Conservation (phyloP, 2,113 vertebrate species). For the Cephalophus harveyi region DNA sequence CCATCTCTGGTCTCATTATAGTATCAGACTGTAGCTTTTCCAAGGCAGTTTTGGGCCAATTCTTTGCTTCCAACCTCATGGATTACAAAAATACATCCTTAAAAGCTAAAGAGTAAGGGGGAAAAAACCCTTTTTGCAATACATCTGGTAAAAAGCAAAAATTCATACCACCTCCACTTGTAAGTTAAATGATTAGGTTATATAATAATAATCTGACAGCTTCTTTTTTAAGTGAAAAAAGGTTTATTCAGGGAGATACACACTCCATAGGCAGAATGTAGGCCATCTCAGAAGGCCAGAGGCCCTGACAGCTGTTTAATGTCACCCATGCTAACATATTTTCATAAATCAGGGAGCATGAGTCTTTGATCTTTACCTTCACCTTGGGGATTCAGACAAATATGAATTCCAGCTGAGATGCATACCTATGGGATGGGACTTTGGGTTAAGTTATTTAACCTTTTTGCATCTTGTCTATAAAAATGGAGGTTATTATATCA, state of each 20-base stretch:
- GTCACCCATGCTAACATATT: not conserved
- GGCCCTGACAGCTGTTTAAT: not conserved
- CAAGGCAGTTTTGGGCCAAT: accelerated
- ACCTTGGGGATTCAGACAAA: not conserved
- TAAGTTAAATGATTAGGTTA: not conserved
- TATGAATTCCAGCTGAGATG: not conserved
- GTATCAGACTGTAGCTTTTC: not conserved
- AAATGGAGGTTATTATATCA: not conserved
- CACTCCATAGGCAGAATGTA: not conserved
- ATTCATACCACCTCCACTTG: not conserved
- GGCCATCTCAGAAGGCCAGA: not conserved
- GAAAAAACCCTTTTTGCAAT: not conserved
- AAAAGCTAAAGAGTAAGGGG: not conserved
- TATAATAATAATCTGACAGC: not conserved
- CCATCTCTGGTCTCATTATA: not conserved
- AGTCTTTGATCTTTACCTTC: not conserved
- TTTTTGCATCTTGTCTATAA: not conserved
- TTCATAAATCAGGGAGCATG: not conserved
- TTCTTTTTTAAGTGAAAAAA: not conserved
- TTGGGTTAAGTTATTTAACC: not conserved
- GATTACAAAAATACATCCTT: not conserved
- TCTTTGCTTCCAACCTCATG: not conserved
- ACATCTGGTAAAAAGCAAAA: not conserved
- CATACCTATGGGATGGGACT: not conserved
- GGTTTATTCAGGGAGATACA: not conserved